Base-by-base conservation (phyloP, 1,140 invertebrate species). In the Contarinia nasturtii region DNA sequence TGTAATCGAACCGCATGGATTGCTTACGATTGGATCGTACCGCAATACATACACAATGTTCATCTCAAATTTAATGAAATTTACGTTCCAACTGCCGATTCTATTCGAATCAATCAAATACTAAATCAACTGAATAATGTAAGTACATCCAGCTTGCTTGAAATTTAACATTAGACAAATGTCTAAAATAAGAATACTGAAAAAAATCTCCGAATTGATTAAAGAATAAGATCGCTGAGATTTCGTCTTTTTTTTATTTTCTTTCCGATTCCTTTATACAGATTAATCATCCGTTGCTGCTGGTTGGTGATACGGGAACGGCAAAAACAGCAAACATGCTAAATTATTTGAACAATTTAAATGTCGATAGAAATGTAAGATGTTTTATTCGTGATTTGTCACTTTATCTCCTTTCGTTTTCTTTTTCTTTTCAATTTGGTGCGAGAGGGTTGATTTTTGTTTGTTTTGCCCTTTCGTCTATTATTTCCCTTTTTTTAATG, bases 261-360 rank as follows among this genome's bases (percentile, higher is more conserved):
- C 27, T 27, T 27, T 27, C 27, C 10, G 10, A 5, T 27, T 27
- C 27, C 27, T 27, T 27, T 27, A n/a, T n/a, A 2, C 33, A 76
- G 73, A 72, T 80, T 8, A 77, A 80, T 57, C 67, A 79, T 51
- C 87, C 90, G 0, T 75, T 88, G 1, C 66, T 92, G 4, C 66
- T 94, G 8, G 76, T 91, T 1, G 89, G 90, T 2, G 86, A 91
- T 56, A 88, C 84, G 3, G 87, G 87, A 7, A 88, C 86, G 36
- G 89, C 86, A 0, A 93, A 94, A 69, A 88, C 86, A 2, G 86
- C 88, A 1, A 87, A 86, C 37, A 81, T 86, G 48, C 73, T 77
- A 49, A 79, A 86, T 56, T 91, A 86, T 67, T 63, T 91, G 18
- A 69, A 77, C 50, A 73, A 74, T 36, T 58, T 92, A 17, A 72